A percentile compares a stretch with the other conserved stretches of the same genome.
These are phyloP conservation scores for Seriola dumerili DNA, from an alignment of 2,113 vertebrate species.

Conservation along the genomic window DNA sequence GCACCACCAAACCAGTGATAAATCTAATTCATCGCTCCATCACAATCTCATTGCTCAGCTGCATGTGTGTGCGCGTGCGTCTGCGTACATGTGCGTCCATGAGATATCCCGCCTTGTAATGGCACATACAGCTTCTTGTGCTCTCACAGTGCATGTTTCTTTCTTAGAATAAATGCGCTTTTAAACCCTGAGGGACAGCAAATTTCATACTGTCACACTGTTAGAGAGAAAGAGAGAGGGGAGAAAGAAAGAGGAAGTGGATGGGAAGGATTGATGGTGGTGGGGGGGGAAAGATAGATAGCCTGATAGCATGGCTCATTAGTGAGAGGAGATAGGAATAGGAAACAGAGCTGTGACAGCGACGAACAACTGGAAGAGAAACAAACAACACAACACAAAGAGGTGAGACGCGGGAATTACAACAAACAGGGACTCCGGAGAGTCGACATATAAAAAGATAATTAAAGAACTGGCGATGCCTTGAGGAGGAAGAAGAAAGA, in stretches of 20 bases:
- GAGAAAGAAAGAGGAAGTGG: not conserved
- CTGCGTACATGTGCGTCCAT: not conserved
- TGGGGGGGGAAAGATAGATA: slow-evolving; percentile 14
- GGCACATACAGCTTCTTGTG: not conserved
- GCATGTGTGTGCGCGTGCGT: not conserved
- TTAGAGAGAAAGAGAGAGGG: not conserved
- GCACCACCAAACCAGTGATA: not conserved
- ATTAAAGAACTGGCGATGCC: not conserved
- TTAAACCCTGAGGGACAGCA: slow-evolving; percentile 10
- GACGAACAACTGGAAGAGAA: not conserved
- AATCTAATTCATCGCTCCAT: slow-evolving; percentile 45
- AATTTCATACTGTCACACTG: slow-evolving; percentile 16
- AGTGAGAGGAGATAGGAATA: slow-evolving; percentile 9
- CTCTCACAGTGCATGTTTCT: slow-evolving; percentile 12
- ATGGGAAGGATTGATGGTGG: slow-evolving; percentile 3
- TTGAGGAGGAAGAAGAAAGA: not conserved
- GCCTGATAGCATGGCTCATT: slow-evolving; percentile 34
- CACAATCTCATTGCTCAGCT: slow-evolving; percentile 28
- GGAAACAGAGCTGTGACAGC: not conserved
- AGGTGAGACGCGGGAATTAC: not conserved
- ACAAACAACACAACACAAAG: not conserved
- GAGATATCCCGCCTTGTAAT: slow-evolving; percentile 1
- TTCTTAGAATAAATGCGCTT: slow-evolving; percentile 42
- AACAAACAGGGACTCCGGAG: slow-evolving; percentile 9
- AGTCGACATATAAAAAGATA: not conserved